These are phyloP conservation scores for Motacilla alba DNA, from an alignment of 2,113 vertebrate genomes.

Conservation along the genomic window DNA sequence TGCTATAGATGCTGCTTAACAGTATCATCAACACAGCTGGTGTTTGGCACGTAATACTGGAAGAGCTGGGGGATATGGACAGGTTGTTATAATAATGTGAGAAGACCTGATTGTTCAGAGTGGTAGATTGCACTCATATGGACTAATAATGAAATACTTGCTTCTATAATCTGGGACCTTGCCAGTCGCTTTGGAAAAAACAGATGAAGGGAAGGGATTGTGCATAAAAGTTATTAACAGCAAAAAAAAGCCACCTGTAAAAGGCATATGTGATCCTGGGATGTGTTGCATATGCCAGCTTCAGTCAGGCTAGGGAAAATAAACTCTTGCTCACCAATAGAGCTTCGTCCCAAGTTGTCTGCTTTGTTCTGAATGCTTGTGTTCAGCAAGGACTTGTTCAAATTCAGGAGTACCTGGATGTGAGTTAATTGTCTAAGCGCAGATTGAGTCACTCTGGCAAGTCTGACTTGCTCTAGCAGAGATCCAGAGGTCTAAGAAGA, in stretches of 20 bases:
- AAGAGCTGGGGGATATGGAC: background rate
- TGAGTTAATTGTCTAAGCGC: background rate
- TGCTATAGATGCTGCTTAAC: background rate
- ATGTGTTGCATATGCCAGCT: background rate
- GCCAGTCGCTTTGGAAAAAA: background rate
- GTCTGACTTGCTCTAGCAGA: background rate
- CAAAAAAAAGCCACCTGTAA: slow-evolving; percentile 24
- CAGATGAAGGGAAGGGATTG: background rate
- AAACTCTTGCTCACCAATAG: background rate
- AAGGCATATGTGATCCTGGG: background rate
- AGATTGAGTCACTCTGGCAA: background rate
- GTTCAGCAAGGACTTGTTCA: background rate
- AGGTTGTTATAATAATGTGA: background rate
- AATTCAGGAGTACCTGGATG: background rate
- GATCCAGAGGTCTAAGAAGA: background rate
- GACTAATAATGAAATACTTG: background rate
- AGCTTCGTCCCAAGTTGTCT: background rate
- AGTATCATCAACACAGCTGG: background rate
- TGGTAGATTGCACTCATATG: background rate
- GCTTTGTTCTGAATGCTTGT: background rate
- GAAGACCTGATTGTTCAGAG: background rate
- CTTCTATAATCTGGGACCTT: background rate
- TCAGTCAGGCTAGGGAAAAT: background rate
- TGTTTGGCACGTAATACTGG: background rate
- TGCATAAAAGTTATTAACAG: background rate